Conservation (phyloP, 2,113 vertebrate genomes). For the Cranoglanis bouderius region DNA sequence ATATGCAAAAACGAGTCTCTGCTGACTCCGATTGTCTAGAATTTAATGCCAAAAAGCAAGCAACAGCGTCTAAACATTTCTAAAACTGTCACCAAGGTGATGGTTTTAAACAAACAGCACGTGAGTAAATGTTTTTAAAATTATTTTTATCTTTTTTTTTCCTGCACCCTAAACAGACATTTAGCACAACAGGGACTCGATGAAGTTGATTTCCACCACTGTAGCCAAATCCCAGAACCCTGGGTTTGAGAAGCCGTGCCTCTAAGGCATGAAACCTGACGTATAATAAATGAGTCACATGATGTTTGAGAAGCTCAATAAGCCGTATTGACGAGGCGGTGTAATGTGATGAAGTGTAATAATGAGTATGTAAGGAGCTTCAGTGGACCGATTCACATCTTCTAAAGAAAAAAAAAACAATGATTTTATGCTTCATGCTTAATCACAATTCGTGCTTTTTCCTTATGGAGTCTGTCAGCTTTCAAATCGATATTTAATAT, state of each 20-base stretch:
- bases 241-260: not conserved
- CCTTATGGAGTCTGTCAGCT: constrained; percentile 7
- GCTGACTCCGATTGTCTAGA: not conserved
- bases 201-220: not conserved
- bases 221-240: not conserved
- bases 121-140: too few species aligned
- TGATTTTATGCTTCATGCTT: not conserved
- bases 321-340: not conserved
- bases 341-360: constrained; percentile 3
- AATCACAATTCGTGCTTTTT: constrained; percentile 2
- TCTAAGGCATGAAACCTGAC: not conserved
- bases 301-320: not conserved
- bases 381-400: not conserved
- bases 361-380: not conserved
- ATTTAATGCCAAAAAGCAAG: not conserved
- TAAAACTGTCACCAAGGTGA: not conserved
- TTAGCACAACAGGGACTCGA: too few species aligned
- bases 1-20: not conserved
- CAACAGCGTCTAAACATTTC: not conserved
- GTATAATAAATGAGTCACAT: not conserved
- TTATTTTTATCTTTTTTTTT: not conserved
- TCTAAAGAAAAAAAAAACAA: not conserved
- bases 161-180: not conserved
- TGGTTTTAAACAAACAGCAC: not conserved
- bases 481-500: constrained; percentile 38